Evolutionary conservation across 1,140 invertebrate genomes (phyloP), one percentile per base, ranked within the genome.

Genomic region (Aphelenchoides fujianensis): DNA sequence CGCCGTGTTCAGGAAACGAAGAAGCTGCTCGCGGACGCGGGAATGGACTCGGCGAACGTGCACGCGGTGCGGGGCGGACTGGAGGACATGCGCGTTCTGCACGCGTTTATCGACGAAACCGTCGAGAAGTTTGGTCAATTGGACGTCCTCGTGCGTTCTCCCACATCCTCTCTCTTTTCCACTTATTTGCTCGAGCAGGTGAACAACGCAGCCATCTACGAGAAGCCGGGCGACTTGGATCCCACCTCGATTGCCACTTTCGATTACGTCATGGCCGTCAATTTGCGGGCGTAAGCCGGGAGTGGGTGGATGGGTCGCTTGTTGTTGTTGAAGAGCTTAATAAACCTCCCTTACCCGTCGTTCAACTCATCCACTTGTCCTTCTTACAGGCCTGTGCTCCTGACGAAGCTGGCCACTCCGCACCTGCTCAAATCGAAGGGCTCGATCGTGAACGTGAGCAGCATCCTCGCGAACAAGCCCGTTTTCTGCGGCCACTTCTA

Each of bases 91-190:
- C 5, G 19, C 28, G 19, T 19, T 59, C 23, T 7, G 19, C 12
- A 59, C 27, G 7, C 7, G 55, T 5, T 59, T 5, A 23, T 23
- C 55, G 23, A 59, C 55, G 55, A 59, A 19, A 59, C 55, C 7
- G 55, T 59, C 55, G 19, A 59, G 55, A 59, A 59, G 19, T 59
- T 59, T 59, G 55, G 55, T 23, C 12, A 48, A 48, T 48, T 48
- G 41, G 41, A 48, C 41, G 23, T 48, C 23, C 23, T 48, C n/a
- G n/a, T n/a, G n/a, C n/a, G n/a, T n/a, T n/a, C n/a, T n/a, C n/a
- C n/a, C n/a, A n/a, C n/a, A n/a, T n/a, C n/a, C n/a, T n/a, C n/a
- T n/a, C n/a, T n/a, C n/a, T n/a, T n/a, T n/a, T n/a, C n/a, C n/a
- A n/a, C n/a, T n/a, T n/a, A n/a, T n/a, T n/a, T n/a, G n/a, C n/a